Base-by-base conservation (phyloP, 64 coral and sea anemone genomes). In the Anthopleura sola region DNA sequence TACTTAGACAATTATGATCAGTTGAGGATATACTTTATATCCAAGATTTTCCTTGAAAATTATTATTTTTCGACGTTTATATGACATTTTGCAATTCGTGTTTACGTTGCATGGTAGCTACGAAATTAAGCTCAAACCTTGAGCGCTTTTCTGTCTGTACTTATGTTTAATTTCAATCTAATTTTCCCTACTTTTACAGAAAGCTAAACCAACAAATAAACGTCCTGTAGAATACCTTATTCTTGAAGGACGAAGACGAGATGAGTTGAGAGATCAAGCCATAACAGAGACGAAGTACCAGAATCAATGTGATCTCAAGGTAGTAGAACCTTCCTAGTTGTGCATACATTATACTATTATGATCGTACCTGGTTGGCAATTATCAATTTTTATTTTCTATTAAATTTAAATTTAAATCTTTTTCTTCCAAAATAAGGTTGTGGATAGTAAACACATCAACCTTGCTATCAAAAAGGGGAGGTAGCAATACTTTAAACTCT, bases 141-240 rank as follows among this genome's bases (percentile, higher is more conserved):
- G 3, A 56, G 3, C 55, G 7, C 58, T 9, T 62, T 5, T n/a
- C 0, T 11, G 6, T 62, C 0, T n/a, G 58, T 62, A 11, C 1
- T 62, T 3, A 4, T 26, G 23, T 9, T 62, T 26, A 26, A 0
- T n/a, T 20, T 20, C 55, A n/a, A 62, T n/a, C 11, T 26, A 26
- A 62, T 26, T 10, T 62, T 62, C 58, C 33, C 75, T 8, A 17
- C 11, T 83, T 38, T 86, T 9, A 33, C 46, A 95, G 94, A 95
- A 89, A 95, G 94, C 90, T 37, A 95, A 95, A 81, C 94, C 94
- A 13, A 95, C 94, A 18, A 85, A 88, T 26, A 95, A 92, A 89
- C 83, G 91, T 15, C 94, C 94, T 17, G 94, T 95, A 38, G 94
- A 95, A 37, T 89, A 95, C 89, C 94, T 95, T 40, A 95, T 95